Evolutionary conservation across 2,797 vertebrate species (phyloP), one percentile per base, ranked within the genome.

Genomic region (Chaetophractus vellerosus): DNA sequence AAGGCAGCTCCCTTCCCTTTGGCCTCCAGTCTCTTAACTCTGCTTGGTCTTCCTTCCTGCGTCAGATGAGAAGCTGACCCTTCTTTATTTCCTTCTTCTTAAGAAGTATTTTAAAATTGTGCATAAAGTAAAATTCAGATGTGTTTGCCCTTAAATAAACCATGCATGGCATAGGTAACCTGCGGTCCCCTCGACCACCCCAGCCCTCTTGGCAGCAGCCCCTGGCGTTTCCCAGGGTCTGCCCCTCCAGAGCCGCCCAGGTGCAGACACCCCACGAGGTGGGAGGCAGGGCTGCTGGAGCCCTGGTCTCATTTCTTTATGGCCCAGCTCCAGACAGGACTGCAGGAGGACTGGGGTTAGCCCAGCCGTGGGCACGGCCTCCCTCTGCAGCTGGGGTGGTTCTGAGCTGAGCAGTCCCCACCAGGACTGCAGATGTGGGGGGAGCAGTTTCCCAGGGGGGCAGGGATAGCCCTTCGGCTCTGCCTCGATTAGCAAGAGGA

Each of bases 21-120:
- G 31, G 4, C 50, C 28, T 52, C 57, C 41, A 50, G 10, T 41
- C 21, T 36, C n/a, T 59, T 24, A 9, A 63, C 55, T 64, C 10
- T 5, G 2, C 45, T 84, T 19, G 24, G 14, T 64, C 68, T 14
- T 11, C 21, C 26, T 81, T 91, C 61, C 72, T 64, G 6, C 48
- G 24, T 57, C 38, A 28, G 76, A 86, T 33, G 31, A 74, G 50
- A 64, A 76, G 28, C 50, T 38, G 16, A 45, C 19, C 41, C 16
- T 86, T 82, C 1, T 9, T 50, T 50, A 63, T 45, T 61, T n/a
- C 33, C 69, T 82, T 82, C 57, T 72, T 55, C 66, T 24, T 48
- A 80, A 68, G 63, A 91, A 28, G 21, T 50, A 41, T 75, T 95
- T 90, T 93, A 23, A 66, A 95, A 59, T 61, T 41, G 12, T 31